These are phyloP conservation scores for Butastur rufipennis DNA, from an alignment of 2,113 vertebrate genomes.

Conservation along the genomic window DNA sequence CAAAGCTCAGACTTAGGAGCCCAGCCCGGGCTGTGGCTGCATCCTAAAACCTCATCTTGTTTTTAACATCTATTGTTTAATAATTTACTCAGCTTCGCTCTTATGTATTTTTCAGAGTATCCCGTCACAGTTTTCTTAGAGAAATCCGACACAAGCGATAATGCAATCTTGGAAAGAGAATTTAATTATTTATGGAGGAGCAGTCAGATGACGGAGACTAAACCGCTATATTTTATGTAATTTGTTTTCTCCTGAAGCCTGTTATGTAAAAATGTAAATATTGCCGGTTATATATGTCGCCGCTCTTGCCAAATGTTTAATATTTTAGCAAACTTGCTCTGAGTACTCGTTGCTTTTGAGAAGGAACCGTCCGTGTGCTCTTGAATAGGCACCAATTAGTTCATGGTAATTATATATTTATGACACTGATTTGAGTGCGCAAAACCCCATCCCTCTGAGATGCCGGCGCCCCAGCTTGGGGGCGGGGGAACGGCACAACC, in stretches of 20 bases:
- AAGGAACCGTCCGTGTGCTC: neutral
- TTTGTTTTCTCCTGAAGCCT: constrained; percentile 35
- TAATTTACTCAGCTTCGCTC: neutral
- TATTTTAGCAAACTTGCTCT: constrained; percentile 10
- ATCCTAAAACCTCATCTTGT: neutral
- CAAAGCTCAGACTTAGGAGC: neutral
- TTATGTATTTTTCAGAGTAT: neutral
- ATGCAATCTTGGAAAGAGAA: constrained; percentile 18
- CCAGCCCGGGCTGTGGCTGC: neutral
- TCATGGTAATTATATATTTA: neutral
- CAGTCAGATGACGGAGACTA: neutral
- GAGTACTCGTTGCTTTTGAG: neutral
- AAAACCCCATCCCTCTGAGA: neutral
- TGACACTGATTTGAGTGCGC: rapidly evolving
- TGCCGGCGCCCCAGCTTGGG: neutral
- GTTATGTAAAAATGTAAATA: constrained; percentile 55
- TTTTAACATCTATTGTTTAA: neutral
- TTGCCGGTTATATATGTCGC: neutral
- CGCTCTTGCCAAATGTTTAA: neutral
- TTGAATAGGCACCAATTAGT: neutral
- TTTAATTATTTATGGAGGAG: constrained; percentile 51
- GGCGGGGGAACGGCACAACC: rapidly evolving
- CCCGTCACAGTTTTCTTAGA: neutral
- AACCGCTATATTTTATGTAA: constrained; percentile 4
- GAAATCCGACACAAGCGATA: neutral